Conservation (phyloP, 2,888 invertebrate species). For the Hypselothyrea guttata region DNA sequence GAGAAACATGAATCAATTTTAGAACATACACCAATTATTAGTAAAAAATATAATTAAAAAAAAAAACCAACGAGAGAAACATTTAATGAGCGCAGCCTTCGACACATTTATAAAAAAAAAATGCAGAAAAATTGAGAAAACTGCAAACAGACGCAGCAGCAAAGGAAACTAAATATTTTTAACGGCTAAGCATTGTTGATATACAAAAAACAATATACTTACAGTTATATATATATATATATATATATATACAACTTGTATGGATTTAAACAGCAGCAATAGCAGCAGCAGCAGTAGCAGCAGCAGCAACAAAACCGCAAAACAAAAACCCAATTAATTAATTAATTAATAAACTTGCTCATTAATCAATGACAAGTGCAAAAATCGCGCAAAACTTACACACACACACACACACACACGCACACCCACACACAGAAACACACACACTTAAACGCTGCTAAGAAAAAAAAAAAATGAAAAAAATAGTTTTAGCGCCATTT, state of each 20-base stretch:
- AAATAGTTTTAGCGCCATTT: too few species aligned
- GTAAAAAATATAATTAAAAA: conserved; percentile 24
- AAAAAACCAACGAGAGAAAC: conserved; percentile 16
- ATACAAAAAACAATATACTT: conserved; percentile 33
- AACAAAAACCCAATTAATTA: conserved; percentile 40
- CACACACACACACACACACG: conserved; percentile 13
- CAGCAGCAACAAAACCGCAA: conserved; percentile 21
- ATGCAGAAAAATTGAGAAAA: conserved; percentile 5
- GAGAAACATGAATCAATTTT: conserved; percentile 53
- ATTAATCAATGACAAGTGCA: conserved; percentile 65
- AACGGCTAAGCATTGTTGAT: conserved; percentile 51
- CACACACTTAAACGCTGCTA: conserved; percentile 3
- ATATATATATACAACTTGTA: conserved; percentile 25
- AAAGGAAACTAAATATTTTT: conserved; percentile 17
- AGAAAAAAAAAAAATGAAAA: too few species aligned
- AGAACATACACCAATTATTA: conserved; percentile 69
- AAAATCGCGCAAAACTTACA: conserved; percentile 46
- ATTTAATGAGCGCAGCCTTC: conserved; percentile 53
- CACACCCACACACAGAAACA: neutral
- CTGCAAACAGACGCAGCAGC: neutral
- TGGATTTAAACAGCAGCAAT: conserved; percentile 26
- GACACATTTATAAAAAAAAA: conserved; percentile 46
- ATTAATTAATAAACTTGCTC: conserved; percentile 39
- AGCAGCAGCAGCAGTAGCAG: conserved; percentile 13
- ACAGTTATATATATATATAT: conserved; percentile 23